Conservation (phyloP, 2,113 vertebrate genomes). For the Peromyscus maniculatus region DNA sequence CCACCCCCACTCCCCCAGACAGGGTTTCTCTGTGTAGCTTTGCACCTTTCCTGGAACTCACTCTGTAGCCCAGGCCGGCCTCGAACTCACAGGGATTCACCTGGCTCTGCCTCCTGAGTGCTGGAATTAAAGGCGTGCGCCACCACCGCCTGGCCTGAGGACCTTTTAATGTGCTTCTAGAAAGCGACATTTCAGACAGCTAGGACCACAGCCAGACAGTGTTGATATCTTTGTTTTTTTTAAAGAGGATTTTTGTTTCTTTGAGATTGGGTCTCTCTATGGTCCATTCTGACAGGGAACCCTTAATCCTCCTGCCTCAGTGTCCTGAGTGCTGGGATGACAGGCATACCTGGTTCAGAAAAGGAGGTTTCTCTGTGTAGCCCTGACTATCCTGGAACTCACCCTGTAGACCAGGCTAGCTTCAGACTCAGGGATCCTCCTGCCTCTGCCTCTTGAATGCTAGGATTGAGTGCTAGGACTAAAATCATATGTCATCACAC, state of each 20-base stretch:
- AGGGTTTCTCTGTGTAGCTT: too few relatives aligned
- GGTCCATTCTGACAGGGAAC: neutral
- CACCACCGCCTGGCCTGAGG: too few relatives aligned
- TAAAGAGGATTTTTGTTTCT: neutral
- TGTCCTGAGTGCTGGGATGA: neutral
- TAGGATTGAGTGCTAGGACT: neutral
- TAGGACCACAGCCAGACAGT: too few relatives aligned
- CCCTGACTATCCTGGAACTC: neutral
- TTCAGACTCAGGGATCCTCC: neutral
- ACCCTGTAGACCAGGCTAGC: neutral
- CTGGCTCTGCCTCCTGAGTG: too few relatives aligned
- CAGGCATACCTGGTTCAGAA: neutral
- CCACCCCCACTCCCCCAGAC: too few relatives aligned
- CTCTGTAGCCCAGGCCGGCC: too few relatives aligned
- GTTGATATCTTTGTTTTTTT: neutral
- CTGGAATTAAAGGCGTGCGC: too few relatives aligned
- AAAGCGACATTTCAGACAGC: neutral
- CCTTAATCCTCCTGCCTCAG: neutral
- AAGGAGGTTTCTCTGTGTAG: neutral
- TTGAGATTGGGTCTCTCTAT: neutral
- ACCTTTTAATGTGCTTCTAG: neutral
- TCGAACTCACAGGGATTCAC: too few relatives aligned
- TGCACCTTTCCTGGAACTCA: too few relatives aligned
- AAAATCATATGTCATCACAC: neutral
- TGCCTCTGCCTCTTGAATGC: neutral